Conservation (phyloP, 2,113 vertebrate species). For the Dromaius novaehollandiae region DNA sequence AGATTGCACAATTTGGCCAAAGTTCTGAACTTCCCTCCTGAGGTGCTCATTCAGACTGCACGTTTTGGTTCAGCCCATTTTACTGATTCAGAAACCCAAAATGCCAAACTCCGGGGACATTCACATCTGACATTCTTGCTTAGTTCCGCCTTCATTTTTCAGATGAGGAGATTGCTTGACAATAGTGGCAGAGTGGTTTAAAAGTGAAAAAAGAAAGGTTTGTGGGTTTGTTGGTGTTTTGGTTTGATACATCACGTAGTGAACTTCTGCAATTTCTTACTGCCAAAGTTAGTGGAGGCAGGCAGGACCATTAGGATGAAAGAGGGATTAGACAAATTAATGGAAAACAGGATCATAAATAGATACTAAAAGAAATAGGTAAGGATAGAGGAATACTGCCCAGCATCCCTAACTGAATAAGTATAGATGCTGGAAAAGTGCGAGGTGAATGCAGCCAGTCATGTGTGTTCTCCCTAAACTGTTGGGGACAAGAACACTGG, state of each 20-base stretch:
- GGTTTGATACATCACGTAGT: not conserved
- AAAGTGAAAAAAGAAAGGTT: not conserved
- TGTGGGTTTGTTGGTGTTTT: not conserved
- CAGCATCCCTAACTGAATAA: not conserved
- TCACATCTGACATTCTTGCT: not conserved
- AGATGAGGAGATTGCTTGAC: not conserved
- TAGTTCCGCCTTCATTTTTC: not conserved
- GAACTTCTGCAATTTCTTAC: not conserved
- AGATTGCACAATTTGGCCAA: not conserved
- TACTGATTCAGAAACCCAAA: not conserved
- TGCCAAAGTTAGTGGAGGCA: not conserved
- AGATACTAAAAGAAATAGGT: not conserved
- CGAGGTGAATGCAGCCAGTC: not conserved
- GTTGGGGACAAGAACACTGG: not conserved
- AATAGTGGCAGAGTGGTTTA: not conserved
- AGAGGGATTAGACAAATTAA: not conserved
- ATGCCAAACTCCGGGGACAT: not conserved
- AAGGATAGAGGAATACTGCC: fast-evolving
- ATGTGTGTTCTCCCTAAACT: not conserved
- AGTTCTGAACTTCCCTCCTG: not conserved
- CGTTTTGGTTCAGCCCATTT: not conserved
- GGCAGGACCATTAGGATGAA: not conserved
- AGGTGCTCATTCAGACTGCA: not conserved
- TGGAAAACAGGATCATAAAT: not conserved
- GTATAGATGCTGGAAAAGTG: not conserved